Evolutionary conservation across 2,797 vertebrate species (phyloP), one percentile per base, ranked within the genome.

Genomic region (Crypturellus tataupa): DNA sequence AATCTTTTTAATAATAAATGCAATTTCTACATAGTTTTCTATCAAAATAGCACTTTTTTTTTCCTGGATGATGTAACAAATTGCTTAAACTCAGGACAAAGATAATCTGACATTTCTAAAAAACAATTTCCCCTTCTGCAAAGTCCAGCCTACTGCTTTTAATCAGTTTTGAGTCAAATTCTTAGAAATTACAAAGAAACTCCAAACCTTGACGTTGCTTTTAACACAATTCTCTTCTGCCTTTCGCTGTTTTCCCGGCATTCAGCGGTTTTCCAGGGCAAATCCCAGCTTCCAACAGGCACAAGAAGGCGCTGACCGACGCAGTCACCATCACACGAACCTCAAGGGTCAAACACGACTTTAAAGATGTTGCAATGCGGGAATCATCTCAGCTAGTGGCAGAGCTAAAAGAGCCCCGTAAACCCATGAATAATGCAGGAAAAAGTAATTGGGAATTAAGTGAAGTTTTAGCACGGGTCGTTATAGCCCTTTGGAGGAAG

Each of bases 341-440:
- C 53, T 81, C 76, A 80, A 88, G 71, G 23, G 12, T 49, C 63
- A 31, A 23, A 42, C 60, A 56, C 2, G 5, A 6, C 40, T 84
- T 53, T 80, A 68, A 91, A 88, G 60, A 44, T 19, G 15, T 19
- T 10, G 67, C 9, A 40, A 16, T 29, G 76, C 0, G 1, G 23
- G 37, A 59, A 49, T 23, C 9, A 87, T 81, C 72, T 25, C 68
- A 55, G 25, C 35, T 73, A 90, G 76, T 19, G n/a, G 39, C 2
- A 1, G 12, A 44, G 31, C 21, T 58, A 55, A 46, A 47, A 89
- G 10, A 39, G 55, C 20, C 24, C 51, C 33, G 2, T 11, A 64
- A 67, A 5, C 24, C 27, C 13, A 13, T 39, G 33, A 81, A 55
- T n/a, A 49, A 27, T 0, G 0, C 39, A 21, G 13, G 12, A 18